A percentile compares a stretch with the other conserved stretches of the same genome.
These are phyloP conservation scores for Todus mexicanus DNA, from an alignment of 2,797 vertebrate genomes.

Conservation along the genomic window DNA sequence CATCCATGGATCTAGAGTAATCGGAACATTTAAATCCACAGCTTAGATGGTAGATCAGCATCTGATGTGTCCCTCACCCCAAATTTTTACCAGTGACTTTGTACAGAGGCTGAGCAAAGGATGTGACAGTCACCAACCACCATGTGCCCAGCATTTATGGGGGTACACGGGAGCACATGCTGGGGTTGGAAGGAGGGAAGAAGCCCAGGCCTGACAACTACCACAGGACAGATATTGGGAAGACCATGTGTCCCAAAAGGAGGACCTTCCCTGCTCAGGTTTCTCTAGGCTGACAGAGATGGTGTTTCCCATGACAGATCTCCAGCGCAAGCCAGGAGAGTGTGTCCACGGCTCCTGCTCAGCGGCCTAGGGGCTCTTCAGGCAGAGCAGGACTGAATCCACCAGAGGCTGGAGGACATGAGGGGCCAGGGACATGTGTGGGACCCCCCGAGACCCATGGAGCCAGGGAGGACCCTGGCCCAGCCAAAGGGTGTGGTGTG, in stretches of 20 bases:
- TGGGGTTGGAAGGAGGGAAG: background rate
- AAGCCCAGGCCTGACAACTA: background rate
- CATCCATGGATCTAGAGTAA: background rate
- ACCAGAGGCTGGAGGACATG: background rate
- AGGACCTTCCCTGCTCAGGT: background rate
- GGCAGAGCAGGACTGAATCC: background rate
- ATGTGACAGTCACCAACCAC: background rate
- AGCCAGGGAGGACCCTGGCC: background rate
- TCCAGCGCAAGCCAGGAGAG: fast-evolving
- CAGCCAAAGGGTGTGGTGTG: fast-evolving
- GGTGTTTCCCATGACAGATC: background rate
- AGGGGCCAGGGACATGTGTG: background rate
- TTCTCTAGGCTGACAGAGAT: background rate
- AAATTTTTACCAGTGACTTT: background rate
- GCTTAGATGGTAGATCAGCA: background rate
- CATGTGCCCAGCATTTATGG: fast-evolving
- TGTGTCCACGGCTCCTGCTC: background rate
- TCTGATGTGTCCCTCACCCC: background rate
- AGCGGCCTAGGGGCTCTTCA: background rate
- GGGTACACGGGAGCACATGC: fast-evolving
- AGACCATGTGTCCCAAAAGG: background rate
- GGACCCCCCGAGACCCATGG: background rate
- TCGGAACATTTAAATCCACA: background rate
- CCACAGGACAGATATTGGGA: background rate
- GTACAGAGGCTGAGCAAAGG: background rate